Evolutionary conservation across 1,140 invertebrate genomes (phyloP).

Genomic region (Luehdorfia chinensis): DNA sequence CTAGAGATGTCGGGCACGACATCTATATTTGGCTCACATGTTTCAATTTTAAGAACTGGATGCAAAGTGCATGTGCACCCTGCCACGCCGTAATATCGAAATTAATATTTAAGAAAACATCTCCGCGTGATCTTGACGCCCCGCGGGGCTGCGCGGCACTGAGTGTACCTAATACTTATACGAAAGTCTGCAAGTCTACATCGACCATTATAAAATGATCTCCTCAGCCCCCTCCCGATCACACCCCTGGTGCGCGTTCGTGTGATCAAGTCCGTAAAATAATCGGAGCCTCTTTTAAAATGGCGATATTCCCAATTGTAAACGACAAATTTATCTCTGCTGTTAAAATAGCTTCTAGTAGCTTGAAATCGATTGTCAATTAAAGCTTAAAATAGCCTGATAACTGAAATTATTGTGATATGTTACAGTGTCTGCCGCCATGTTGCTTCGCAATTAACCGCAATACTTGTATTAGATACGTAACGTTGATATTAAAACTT

Average conservation of each 20-base stretch:
- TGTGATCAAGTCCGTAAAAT: not conserved
- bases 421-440: too few species aligned
- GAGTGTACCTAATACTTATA: slow-evolving; percentile 21
- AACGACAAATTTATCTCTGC: not conserved
- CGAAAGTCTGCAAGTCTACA: not conserved
- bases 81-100: slow-evolving; percentile 19
- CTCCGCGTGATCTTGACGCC: slow-evolving; percentile 25
- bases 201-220: slow-evolving; percentile 6
- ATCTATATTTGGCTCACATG: slow-evolving; percentile 37
- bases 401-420: too few species aligned
- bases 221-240: not conserved
- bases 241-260: slow-evolving; percentile 5
- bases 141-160: slow-evolving; percentile 34
- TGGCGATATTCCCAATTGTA: not conserved
- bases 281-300: not conserved
- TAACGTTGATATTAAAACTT: too few species aligned
- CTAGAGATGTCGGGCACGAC: slow-evolving; percentile 31
- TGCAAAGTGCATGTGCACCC: slow-evolving; percentile 39
- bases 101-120: slow-evolving; percentile 24
- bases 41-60: slow-evolving; percentile 19
- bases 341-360: too few species aligned
- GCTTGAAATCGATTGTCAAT: too few species aligned
- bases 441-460: too few species aligned
- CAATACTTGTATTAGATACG: too few species aligned
- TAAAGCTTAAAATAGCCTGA: too few species aligned